Percentiles rank a stretch among this genome's conserved stretches.
These are phyloP conservation scores for Escarpia spicata DNA, from an alignment of 2,888 invertebrate genomes.

Conservation along the genomic window DNA sequence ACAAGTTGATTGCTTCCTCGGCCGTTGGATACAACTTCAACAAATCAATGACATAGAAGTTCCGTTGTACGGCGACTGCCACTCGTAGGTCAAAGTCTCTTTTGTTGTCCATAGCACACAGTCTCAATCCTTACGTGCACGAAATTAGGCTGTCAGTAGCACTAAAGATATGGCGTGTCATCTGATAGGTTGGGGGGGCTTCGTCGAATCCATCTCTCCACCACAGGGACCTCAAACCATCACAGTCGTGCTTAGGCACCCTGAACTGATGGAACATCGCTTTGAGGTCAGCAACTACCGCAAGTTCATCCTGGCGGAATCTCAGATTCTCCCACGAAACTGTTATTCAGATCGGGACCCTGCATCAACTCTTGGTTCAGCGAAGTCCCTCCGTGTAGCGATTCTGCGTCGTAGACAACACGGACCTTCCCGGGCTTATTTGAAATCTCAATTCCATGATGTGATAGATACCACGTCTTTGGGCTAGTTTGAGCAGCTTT, in stretches of 20 bases:
- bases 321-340: conserved; percentile 22
- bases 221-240: conserved; percentile 20
- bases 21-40: neutral
- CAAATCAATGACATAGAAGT: conserved; percentile 21
- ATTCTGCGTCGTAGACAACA: conserved; percentile 21
- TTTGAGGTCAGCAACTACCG: conserved; percentile 21
- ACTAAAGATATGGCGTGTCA: conserved; percentile 25
- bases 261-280: conserved; percentile 25
- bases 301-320: conserved; percentile 21
- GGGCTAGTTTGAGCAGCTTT: neutral
- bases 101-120: conserved; percentile 13
- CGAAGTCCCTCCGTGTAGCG: conserved; percentile 20
- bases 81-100: neutral
- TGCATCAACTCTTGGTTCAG: conserved; percentile 17
- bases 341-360: conserved; percentile 28
- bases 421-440: conserved; percentile 25
- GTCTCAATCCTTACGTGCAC: neutral
- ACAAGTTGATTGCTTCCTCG: neutral
- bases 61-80: neutral
- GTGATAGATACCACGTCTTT: conserved; percentile 18
- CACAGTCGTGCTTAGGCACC: conserved; percentile 14
- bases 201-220: conserved; percentile 18
- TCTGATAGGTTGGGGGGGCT: neutral
- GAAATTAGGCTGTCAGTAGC: conserved; percentile 6
- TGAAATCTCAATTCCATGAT: conserved; percentile 13